Evolutionary conservation across 2,888 invertebrate genomes (phyloP), one percentile per base, ranked within the genome.

Genomic region (Aphidius colemani): DNA sequence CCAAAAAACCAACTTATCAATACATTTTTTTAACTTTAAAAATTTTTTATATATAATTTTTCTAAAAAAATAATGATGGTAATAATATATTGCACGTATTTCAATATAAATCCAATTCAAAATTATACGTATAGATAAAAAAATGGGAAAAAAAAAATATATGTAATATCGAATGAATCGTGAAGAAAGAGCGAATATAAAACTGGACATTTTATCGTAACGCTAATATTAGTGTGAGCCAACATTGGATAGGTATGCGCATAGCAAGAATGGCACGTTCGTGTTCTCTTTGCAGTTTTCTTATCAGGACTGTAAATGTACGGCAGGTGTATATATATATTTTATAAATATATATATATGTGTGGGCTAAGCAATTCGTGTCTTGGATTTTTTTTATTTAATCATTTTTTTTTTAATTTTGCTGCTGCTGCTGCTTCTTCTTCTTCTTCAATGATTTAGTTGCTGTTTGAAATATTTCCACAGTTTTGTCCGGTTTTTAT

Each of bases 261-360:
- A 57, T 57, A 58, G 65, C 65, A 58, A 61, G 65, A 65, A 65
- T 65, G 65, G 61, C 65, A 61, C 65, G 65, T 65, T 65, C 65
- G 65, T 65, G 65, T 65, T 61, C 65, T 53, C 53, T 18, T 61
- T 65, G 65, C 65, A 65, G 65, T 65, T 65, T 64, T 61, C 65
- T 65, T 65, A 65, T 65, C 65, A 61, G 65, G n/a, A 4, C 58
- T 65, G 51, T 30, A 61, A 61, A 65, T 30, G 30, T 30, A 30
- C 30, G 30, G 30, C 30, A 30, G 30, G 30, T 30, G 30, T 30
- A 5, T 30, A 30, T 30, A 30, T 30, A 30, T 30, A 30, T 30
- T 5, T 30, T 30, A 3, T 30, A 30, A 30, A 30, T 30, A 30
- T 30, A 30, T 30, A 30, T 30, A 30, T 30, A 46, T 45, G 57